Evolutionary conservation across 2,113 vertebrate species (phyloP), one percentile per base, ranked within the genome.

Genomic region (Syngnathoides biaculeatus): DNA sequence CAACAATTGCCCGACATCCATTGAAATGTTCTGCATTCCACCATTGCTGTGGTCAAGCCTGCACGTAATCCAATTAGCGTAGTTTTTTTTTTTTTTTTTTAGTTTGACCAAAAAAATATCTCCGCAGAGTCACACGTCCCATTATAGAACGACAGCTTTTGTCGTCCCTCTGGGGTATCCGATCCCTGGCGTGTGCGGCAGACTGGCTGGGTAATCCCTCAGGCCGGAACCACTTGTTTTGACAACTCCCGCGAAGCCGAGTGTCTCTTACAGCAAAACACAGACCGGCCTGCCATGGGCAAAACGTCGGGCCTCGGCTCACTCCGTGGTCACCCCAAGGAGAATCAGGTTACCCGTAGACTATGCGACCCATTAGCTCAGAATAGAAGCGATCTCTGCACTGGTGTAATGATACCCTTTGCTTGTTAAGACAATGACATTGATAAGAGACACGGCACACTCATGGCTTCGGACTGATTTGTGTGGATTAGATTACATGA

Each of bases 201-300:
- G 75, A 64, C 71, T 40, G 69, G 71, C 73, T 3, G 76, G 60
- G 75, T 89, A 86, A 89, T 87, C 80, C 79, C 77, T 79, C 73
- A 79, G 83, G 85, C 84, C 50, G 72, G 73, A 74, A 80, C 78
- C 83, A 84, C 79, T 87, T 92, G 89, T 91, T 92, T 92, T 91
- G 90, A 91, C 89, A 92, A 86, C 84, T 89, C 84, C 71, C 80
- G 73, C 84, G 86, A 87, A 88, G 85, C 79, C 79, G 71, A 79
- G 87, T 86, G 84, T 91, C 85, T 85, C 83, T 91, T 89, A 86
- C 84, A 89, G 85, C 88, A 81, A 89, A 87, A 90, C 86, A 90
- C 73, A 82, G 83, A 73, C 74, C 74, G 74, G 78, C 74, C 88
- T 77, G 76, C 86, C 88, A 84, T 79, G 76, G 81, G 85, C 80